These are phyloP conservation scores for Beris morrisii DNA, from an alignment of 2,888 invertebrate genomes.

Conservation along the genomic window DNA sequence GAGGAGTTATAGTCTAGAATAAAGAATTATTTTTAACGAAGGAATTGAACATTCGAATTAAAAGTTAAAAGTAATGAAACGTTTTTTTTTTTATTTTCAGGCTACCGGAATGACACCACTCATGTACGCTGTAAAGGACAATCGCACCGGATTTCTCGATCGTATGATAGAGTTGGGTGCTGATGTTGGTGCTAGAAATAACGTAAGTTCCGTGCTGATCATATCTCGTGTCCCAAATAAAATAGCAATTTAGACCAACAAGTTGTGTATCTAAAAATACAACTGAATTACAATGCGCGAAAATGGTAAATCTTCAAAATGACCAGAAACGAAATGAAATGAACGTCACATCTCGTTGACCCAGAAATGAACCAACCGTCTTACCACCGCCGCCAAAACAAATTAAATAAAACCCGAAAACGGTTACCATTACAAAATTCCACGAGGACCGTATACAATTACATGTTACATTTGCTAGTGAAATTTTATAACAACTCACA, in stretches of 20 bases:
- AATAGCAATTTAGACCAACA: constrained; percentile 23
- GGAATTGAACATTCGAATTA: too few species aligned
- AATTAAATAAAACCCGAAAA: constrained; percentile 9
- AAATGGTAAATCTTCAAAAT: constrained; percentile 11
- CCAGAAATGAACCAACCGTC: constrained; percentile 9
- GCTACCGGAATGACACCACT: constrained; percentile 91
- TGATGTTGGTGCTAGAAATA: constrained; percentile 87
- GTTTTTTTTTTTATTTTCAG: constrained; percentile 60
- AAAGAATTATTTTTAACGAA: too few species aligned
- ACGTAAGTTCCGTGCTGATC: constrained; percentile 66
- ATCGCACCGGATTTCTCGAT: constrained; percentile 86
- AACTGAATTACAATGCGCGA: background rate
- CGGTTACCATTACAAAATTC: background rate
- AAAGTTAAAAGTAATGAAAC: too few species aligned
- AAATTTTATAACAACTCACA: constrained; percentile 9
- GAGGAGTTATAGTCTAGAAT: too few species aligned
- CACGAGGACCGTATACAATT: background rate
- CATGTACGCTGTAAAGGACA: constrained; percentile 96
- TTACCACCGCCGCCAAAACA: constrained; percentile 16
- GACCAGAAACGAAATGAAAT: constrained; percentile 10
- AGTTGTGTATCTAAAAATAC: constrained; percentile 25
- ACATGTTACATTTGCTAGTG: background rate
- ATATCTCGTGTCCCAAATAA: constrained; percentile 25
- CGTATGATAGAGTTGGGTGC: constrained; percentile 90
- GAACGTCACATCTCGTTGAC: constrained; percentile 19